These are phyloP conservation scores for Baccha elongata DNA, from an alignment of 2,888 invertebrate genomes.

Conservation along the genomic window DNA sequence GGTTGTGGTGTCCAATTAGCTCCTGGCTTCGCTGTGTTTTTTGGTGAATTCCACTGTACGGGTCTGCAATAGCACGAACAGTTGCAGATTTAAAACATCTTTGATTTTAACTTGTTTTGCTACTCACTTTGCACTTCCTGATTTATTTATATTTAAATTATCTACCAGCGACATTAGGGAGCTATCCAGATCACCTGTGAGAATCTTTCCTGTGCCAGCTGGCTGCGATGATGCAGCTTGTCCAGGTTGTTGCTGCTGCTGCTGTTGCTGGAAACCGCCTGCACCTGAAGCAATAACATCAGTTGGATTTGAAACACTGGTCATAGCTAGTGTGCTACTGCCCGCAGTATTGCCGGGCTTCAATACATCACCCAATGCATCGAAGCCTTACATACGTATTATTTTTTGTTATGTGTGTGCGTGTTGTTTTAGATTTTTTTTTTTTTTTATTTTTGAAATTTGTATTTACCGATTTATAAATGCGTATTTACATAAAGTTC, in stretches of 20 bases:
- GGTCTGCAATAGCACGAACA: conserved; percentile 84
- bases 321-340: conserved; percentile 74
- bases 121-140: conserved; percentile 87
- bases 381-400: conserved; percentile 84
- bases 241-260: conserved; percentile 80
- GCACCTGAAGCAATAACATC: conserved; percentile 81
- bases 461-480: conserved; percentile 44
- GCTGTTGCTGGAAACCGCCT: conserved; percentile 77
- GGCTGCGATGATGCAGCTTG: conserved; percentile 81
- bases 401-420: conserved; percentile 54
- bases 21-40: conserved; percentile 91
- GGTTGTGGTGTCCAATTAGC: conserved; percentile 93
- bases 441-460: conserved; percentile 39
- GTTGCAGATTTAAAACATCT: conserved; percentile 54
- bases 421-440: conserved; percentile 58
- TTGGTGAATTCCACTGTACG: conserved; percentile 95
- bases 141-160: conserved; percentile 94
- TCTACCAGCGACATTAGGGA: conserved; percentile 96
- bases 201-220: conserved; percentile 87
- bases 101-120: conserved; percentile 51
- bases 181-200: conserved; percentile 96
- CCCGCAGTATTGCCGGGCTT: conserved; percentile 83
- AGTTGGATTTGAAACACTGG: conserved; percentile 78
- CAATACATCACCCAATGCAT: conserved; percentile 89
- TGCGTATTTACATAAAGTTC: conserved; percentile 56